Evolutionary conservation across 2,113 vertebrate genomes (phyloP).

Genomic region (Chitala chitala): DNA sequence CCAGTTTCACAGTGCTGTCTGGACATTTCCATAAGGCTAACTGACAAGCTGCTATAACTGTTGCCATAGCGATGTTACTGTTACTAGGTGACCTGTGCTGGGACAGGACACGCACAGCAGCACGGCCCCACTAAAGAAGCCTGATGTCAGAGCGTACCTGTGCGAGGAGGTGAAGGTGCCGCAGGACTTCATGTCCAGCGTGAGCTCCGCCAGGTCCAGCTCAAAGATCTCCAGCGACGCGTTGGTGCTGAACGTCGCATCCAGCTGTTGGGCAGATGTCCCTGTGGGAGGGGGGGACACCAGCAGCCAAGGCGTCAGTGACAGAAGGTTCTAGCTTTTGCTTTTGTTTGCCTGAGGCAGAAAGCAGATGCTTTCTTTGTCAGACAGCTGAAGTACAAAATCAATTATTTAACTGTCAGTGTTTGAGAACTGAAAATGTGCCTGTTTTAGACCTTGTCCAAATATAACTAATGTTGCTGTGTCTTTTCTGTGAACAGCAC

Average conservation of each 20-base stretch:
- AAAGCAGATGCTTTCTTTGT: too few species aligned
- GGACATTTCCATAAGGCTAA: too few species aligned
- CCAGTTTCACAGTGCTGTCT: too few species aligned
- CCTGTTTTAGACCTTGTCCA: too few species aligned
- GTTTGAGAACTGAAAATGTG: too few species aligned
- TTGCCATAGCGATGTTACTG: too few species aligned
- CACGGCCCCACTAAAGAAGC: not conserved
- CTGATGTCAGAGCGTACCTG: slow-evolving; percentile 59
- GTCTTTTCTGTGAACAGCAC: too few species aligned
- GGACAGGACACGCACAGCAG: not conserved
- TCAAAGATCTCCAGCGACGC: slow-evolving; percentile 92
- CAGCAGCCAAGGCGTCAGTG: not conserved
- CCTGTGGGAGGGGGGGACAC: slow-evolving; percentile 57
- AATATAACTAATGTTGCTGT: too few species aligned
- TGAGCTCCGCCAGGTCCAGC: slow-evolving; percentile 80
- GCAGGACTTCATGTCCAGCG: slow-evolving; percentile 85
- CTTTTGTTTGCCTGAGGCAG: too few species aligned
- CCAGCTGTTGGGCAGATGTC: slow-evolving; percentile 93
- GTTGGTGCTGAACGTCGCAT: slow-evolving; percentile 91
- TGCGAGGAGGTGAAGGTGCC: slow-evolving; percentile 79
- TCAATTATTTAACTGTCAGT: too few species aligned
- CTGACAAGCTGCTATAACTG: too few species aligned
- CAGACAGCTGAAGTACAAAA: too few species aligned
- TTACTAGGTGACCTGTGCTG: not conserved
- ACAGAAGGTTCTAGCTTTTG: not conserved